These are phyloP conservation scores for Tanypteryx hageni DNA, from an alignment of 2,888 invertebrate species.

Conservation along the genomic window DNA sequence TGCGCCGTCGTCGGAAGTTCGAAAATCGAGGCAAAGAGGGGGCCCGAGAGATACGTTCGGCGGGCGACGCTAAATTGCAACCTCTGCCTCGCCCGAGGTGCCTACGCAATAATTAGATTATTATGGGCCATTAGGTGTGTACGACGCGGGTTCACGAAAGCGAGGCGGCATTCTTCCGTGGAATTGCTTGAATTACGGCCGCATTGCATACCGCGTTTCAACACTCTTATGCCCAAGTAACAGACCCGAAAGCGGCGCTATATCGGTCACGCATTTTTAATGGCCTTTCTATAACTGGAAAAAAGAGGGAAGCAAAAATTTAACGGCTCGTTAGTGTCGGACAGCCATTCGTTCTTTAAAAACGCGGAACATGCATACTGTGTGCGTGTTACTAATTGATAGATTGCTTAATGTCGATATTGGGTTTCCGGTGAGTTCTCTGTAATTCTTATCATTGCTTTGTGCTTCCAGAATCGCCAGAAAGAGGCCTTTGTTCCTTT, in stretches of 20 bases:
- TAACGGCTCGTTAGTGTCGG: no score
- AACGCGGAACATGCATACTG: no score
- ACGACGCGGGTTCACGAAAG: background rate
- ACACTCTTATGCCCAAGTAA: background rate
- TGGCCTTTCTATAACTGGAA: conserved; percentile 12
- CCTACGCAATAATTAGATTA: conserved; percentile 50
- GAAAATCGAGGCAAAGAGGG: conserved; percentile 37
- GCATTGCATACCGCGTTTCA: background rate
- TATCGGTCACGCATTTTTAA: background rate
- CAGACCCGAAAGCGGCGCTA: no score
- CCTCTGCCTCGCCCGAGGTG: conserved; percentile 17
- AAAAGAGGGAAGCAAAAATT: background rate
- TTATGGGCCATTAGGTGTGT: conserved; percentile 29
- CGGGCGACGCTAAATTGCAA: conserved; percentile 27
- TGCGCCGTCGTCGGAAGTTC: conserved; percentile 55
- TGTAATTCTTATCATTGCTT: no score
- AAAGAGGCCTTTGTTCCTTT: no score
- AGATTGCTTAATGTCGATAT: no score
- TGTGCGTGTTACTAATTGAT: no score
- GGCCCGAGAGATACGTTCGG: background rate
- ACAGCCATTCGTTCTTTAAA: no score
- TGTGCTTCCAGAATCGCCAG: no score
- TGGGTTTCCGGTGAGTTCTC: no score
- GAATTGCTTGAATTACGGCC: conserved; percentile 24
- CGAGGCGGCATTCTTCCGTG: conserved; percentile 33